phyloP scores from a whole-genome alignment of 2,113 vertebrate genomes.

The Dolichallabes microphthalmus region DNA sequence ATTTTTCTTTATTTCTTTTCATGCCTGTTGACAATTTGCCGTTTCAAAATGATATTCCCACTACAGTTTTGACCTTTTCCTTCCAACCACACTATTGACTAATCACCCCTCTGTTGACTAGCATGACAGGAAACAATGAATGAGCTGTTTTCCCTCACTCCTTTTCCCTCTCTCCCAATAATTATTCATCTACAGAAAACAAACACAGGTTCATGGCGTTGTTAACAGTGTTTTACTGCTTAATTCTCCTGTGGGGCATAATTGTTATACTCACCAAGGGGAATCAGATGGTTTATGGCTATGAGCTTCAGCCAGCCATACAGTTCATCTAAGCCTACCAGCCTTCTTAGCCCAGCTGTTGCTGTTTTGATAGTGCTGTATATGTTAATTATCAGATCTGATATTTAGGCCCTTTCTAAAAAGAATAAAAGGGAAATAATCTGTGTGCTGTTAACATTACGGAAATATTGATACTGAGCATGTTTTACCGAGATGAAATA shows the following conservation, averaged over 20 bases:
- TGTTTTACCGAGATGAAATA: constrained; percentile 42
- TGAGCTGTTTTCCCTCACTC: constrained; percentile 46
- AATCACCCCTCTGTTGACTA: constrained; percentile 38
- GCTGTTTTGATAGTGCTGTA: constrained; percentile 26
- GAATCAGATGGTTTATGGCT: constrained; percentile 14
- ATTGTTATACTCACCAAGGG: constrained; percentile 35
- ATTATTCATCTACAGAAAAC: constrained; percentile 49
- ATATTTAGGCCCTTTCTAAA: constrained; percentile 43
- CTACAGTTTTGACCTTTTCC: constrained; percentile 45
- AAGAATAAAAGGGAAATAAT: constrained; percentile 11
- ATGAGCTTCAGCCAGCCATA: constrained; percentile 40
- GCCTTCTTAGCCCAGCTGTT: constrained; percentile 40
- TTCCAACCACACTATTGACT: constrained; percentile 43
- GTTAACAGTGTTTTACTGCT: constrained; percentile 36
- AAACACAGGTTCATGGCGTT: constrained; percentile 42
- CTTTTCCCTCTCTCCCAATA: constrained; percentile 32
- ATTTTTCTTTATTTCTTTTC: constrained; percentile 29
- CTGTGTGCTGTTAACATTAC: constrained; percentile 33
- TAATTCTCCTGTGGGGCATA: constrained; percentile 22
- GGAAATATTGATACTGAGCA: constrained; percentile 46
- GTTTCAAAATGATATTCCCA: constrained; percentile 36
- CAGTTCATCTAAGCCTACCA: constrained; percentile 13
- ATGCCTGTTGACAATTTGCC: constrained; percentile 46
- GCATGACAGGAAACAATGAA: constrained; percentile 53
- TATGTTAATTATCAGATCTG: constrained; percentile 44